Evolutionary conservation across 2,113 vertebrate genomes (phyloP).

Genomic region (Phrynosoma blainvillii): DNA sequence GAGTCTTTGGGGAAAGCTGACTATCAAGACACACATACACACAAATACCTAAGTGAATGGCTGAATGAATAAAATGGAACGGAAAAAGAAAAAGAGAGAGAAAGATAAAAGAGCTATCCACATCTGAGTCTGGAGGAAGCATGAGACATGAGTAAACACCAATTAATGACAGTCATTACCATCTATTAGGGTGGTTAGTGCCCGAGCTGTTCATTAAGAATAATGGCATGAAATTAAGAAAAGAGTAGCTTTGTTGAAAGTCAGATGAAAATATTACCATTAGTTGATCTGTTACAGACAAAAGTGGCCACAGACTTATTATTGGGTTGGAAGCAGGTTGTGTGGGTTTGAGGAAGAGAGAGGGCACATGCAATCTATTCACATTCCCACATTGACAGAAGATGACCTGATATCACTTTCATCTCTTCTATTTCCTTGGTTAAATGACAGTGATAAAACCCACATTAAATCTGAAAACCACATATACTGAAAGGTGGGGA

Average conservation of each 20-base stretch:
- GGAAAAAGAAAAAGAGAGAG: background rate
- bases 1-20: background rate
- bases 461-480: constrained; percentile 30
- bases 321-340: constrained; percentile 35
- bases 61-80: background rate
- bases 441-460: constrained; percentile 53
- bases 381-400: constrained; percentile 39
- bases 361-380: background rate
- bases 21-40: background rate
- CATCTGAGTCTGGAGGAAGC: constrained; percentile 5
- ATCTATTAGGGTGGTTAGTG: background rate
- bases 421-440: constrained; percentile 51
- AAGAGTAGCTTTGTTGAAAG: background rate
- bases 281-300: constrained; percentile 25
- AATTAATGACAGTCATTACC: constrained; percentile 27
- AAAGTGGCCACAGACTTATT: constrained; percentile 33
- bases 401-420: constrained; percentile 18
- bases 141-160: constrained; percentile 4
- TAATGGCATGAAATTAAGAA: background rate
- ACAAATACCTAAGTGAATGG: background rate
- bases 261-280: background rate
- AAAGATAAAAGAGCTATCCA: background rate
- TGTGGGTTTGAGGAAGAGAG: background rate
- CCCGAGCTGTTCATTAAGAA: background rate
- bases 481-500: constrained; percentile 25